Base-by-base conservation (phyloP, 2,113 vertebrate species). In the Nematolebias whitei region DNA sequence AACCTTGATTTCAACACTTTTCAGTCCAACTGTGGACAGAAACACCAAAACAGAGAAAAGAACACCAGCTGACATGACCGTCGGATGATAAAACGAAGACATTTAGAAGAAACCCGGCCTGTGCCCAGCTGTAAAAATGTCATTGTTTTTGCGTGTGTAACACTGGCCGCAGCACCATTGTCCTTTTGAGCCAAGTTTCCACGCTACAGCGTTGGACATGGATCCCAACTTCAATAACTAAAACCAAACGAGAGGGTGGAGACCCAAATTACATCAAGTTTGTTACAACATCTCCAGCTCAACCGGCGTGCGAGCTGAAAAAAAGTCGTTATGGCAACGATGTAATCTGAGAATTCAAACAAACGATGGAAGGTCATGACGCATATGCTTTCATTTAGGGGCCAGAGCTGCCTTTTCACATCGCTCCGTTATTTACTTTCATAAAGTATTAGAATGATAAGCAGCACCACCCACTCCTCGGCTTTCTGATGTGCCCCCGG, bases 311-410 rank as follows among this genome's bases (percentile, higher is more conserved):
- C 76, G 80, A 80, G 76, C 75, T 49, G 81, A 78, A 77, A 72
- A 77, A 52, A 50, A 50, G 52, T 93, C 83, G 83, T 91, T 81
- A 92, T 89, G 69, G 88, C 87, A 91, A 93, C 90, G 57, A 73
- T 76, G 92, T 91, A 91, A 93, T 88, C 74, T 53, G 91, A 93
- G 91, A 90, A 89, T 82, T 89, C 86, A 92, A 92, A 91, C 89
- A 92, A 92, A 92, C 79, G 85, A 68, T 83, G 87, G 85, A 91
- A 90, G 84, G 88, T 91, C 87, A 91, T 84, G 12, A 23, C 71
- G 57, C 92, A 93, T 89, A 88, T 93, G 91, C 88, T 91, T 92
- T 87, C 80, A 76, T 87, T 93, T 93, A 91, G 73, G 82, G 58
- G 68, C 76, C 50, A 80, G 77, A 62, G 74, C 63, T 80, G 88